Evolutionary conservation across 30 jellyfish, hydroid and myxozoan genomes (phyloP).

Genomic region (Aurelia aurita): DNA sequence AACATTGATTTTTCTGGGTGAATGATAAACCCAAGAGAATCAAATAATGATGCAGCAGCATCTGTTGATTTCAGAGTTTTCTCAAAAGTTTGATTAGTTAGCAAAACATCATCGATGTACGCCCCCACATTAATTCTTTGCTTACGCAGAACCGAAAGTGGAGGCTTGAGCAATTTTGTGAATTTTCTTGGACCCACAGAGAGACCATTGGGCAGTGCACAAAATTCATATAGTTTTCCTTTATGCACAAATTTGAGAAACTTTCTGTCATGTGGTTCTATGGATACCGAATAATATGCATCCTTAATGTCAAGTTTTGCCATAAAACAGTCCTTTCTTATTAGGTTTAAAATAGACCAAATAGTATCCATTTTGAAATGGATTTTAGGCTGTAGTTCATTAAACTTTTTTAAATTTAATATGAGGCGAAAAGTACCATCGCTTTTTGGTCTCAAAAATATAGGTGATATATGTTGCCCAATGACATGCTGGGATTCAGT

Average conservation of each 20-base stretch:
- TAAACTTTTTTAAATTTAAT: constrained; percentile 7
- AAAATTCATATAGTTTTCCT: constrained; percentile 18
- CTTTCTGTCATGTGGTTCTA: constrained; percentile 17
- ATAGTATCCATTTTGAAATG: constrained; percentile 60
- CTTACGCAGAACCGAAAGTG: constrained; percentile 19
- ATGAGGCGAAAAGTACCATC: constrained; percentile 26
- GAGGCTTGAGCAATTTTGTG: constrained; percentile 54
- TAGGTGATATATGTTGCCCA: no score
- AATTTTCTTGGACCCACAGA: constrained; percentile 57
- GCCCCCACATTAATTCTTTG: constrained; percentile 1
- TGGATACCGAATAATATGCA: constrained; percentile 43
- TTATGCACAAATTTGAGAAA: constrained; percentile 6
- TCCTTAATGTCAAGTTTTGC: constrained; percentile 41
- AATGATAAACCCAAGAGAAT: constrained; percentile 45
- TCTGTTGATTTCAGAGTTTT: not conserved
- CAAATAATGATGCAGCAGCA: constrained; percentile 2
- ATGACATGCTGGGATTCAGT: no score
- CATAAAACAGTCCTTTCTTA: constrained; percentile 37
- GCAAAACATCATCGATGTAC: constrained; percentile 42
- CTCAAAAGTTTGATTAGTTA: not conserved
- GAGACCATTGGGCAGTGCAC: constrained; percentile 46
- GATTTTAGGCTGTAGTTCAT: not conserved
- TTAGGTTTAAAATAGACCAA: not conserved
- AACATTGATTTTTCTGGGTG: constrained; percentile 33
- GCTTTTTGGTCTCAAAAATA: no score